These are phyloP conservation scores for Phodopus roborovskii DNA, from an alignment of 2,113 vertebrate genomes.

Conservation along the genomic window DNA sequence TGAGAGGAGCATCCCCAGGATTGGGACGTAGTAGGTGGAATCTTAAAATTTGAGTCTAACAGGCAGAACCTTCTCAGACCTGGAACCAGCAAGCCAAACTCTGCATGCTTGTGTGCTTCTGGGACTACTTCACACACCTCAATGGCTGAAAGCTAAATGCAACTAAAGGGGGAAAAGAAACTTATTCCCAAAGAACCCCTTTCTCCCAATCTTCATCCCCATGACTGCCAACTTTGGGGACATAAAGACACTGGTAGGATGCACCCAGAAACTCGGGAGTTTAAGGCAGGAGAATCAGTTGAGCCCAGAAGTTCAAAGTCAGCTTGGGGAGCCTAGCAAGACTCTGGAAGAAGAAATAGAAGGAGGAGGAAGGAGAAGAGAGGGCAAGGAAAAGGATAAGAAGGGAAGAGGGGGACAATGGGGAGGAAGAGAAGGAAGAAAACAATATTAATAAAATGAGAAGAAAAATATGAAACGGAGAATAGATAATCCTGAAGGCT, in stretches of 20 bases:
- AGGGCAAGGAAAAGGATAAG: neutral
- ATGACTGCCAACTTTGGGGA: neutral
- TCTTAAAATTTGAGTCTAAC: neutral
- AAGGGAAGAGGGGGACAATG: too few species aligned
- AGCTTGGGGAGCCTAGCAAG: neutral
- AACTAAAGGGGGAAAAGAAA: neutral
- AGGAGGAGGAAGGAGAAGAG: neutral
- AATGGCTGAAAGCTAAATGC: neutral
- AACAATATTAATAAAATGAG: neutral
- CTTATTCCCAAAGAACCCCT: neutral
- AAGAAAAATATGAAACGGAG: too few species aligned
- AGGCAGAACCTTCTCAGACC: neutral
- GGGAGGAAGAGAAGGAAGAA: neutral
- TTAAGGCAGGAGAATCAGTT: neutral
- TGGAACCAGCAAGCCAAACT: neutral
- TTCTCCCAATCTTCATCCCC: neutral
- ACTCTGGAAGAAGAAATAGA: neutral
- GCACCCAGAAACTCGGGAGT: neutral
- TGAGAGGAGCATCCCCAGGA: neutral
- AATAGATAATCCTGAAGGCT: neutral
- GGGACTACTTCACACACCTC: neutral
- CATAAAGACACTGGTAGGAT: too few species aligned
- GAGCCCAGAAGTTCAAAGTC: neutral
- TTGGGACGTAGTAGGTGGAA: neutral
- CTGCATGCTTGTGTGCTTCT: neutral